These are phyloP conservation scores for Heliconius hewitsoni DNA, from an alignment of 1,140 invertebrate species.

Conservation along the genomic window DNA sequence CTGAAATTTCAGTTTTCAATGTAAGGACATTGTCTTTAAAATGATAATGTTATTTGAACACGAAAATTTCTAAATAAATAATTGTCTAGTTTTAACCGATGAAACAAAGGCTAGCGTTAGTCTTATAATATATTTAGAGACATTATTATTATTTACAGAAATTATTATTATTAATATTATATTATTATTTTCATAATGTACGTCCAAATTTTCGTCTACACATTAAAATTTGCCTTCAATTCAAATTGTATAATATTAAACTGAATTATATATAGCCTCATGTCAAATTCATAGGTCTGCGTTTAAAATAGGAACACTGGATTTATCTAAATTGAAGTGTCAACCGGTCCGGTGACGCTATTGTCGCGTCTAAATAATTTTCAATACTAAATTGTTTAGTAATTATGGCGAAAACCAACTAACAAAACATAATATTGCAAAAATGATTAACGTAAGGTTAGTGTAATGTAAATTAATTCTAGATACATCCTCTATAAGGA, in stretches of 20 bases:
- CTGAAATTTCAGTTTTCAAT: too few relatives aligned
- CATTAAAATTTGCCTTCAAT: background rate
- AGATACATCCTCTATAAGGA: slow-evolving; percentile 74
- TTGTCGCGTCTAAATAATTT: slow-evolving; percentile 17
- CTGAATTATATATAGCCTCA: background rate
- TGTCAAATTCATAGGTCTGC: background rate
- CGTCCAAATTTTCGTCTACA: background rate
- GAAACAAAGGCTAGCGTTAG: too few relatives aligned
- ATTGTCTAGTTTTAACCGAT: too few relatives aligned
- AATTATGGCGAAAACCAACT: background rate
- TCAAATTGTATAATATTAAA: background rate
- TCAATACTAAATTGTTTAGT: background rate
- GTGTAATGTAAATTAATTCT: slow-evolving; percentile 36
- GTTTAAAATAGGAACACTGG: slow-evolving; percentile 8
- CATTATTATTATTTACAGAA: too few relatives aligned
- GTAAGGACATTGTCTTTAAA: too few relatives aligned
- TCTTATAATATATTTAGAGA: too few relatives aligned
- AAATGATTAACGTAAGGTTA: slow-evolving; percentile 56
- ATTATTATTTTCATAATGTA: background rate
- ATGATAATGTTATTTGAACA: too few relatives aligned
- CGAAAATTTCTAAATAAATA: too few relatives aligned
- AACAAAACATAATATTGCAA: slow-evolving; percentile 25
- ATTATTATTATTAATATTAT: background rate
- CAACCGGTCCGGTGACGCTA: background rate
- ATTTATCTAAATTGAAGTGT: background rate